A percentile compares a stretch with the other conserved stretches of the same genome.
These are phyloP conservation scores for Pseudeuparius sepicola DNA, from an alignment of 2,888 invertebrate genomes.

Conservation along the genomic window DNA sequence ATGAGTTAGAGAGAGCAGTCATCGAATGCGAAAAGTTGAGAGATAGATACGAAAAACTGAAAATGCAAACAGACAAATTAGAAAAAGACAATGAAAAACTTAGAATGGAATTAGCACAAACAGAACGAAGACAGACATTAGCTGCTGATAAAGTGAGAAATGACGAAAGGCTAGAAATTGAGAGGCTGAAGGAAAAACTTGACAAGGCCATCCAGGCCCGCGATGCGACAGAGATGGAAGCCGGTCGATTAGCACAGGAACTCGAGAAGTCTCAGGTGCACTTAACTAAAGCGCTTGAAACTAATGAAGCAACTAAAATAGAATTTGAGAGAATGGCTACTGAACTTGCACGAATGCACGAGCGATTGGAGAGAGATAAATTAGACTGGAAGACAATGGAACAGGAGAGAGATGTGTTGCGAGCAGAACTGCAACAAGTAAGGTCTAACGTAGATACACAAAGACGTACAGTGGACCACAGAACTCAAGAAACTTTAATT, in stretches of 20 bases:
- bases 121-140: slow-evolving; percentile 50
- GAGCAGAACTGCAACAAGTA: slow-evolving; percentile 58
- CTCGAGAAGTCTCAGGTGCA: slow-evolving; percentile 78
- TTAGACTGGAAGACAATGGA: slow-evolving; percentile 60
- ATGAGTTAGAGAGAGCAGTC: slow-evolving; percentile 72
- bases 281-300: slow-evolving; percentile 73
- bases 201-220: slow-evolving; percentile 75
- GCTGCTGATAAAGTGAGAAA: slow-evolving; percentile 55
- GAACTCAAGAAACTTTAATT: slow-evolving; percentile 61
- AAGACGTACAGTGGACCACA: slow-evolving; percentile 53
- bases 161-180: slow-evolving; percentile 68
- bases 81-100: slow-evolving; percentile 71
- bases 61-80: slow-evolving; percentile 56
- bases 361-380: slow-evolving; percentile 64
- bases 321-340: slow-evolving; percentile 78
- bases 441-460: slow-evolving; percentile 55
- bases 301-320: slow-evolving; percentile 70
- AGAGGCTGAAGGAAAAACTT: slow-evolving; percentile 73
- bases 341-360: slow-evolving; percentile 71
- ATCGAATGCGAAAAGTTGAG: slow-evolving; percentile 84
- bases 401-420: slow-evolving; percentile 61
- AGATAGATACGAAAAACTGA: slow-evolving; percentile 78
- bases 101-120: slow-evolving; percentile 55
- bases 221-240: slow-evolving; percentile 78
- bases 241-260: slow-evolving; percentile 73